Conservation (phyloP, 2,888 invertebrate genomes). For the Euplagia quadripunctaria region DNA sequence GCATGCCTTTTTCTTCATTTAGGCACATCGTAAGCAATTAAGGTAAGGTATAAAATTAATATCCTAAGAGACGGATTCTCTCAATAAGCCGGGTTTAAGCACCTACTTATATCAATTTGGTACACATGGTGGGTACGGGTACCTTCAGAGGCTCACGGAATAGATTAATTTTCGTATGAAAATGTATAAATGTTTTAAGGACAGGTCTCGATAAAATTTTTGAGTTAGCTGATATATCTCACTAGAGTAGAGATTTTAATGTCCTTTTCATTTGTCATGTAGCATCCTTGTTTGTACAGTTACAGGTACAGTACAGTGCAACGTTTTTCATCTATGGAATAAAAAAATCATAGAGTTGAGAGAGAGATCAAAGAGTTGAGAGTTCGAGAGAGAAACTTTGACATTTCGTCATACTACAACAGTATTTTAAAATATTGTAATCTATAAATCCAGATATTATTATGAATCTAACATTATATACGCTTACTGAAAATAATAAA, state of each 20-base stretch:
- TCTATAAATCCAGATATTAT: too few relatives aligned
- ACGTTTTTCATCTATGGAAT: too few relatives aligned
- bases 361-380: too few relatives aligned
- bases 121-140: constrained; percentile 30
- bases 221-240: not conserved
- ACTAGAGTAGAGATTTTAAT: not conserved
- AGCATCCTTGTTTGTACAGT: not conserved
- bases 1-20: constrained; percentile 3
- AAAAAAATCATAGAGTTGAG: too few relatives aligned
- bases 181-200: not conserved
- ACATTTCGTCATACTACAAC: too few relatives aligned
- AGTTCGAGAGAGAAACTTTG: too few relatives aligned
- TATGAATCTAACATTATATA: too few relatives aligned
- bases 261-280: not conserved
- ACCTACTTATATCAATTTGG: constrained; percentile 46
- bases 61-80: constrained; percentile 57
- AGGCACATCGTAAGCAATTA: constrained; percentile 17
- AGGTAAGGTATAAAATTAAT: constrained; percentile 56
- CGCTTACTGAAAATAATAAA: too few relatives aligned
- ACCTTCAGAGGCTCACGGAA: constrained; percentile 38
- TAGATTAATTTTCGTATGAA: constrained; percentile 43
- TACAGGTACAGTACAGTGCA: too few relatives aligned
- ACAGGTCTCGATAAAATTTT: not conserved
- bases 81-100: constrained; percentile 44
- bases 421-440: too few relatives aligned